These are phyloP conservation scores for Drosophila equinoxialis DNA, from an alignment of 1,140 invertebrate species.

Conservation along the genomic window DNA sequence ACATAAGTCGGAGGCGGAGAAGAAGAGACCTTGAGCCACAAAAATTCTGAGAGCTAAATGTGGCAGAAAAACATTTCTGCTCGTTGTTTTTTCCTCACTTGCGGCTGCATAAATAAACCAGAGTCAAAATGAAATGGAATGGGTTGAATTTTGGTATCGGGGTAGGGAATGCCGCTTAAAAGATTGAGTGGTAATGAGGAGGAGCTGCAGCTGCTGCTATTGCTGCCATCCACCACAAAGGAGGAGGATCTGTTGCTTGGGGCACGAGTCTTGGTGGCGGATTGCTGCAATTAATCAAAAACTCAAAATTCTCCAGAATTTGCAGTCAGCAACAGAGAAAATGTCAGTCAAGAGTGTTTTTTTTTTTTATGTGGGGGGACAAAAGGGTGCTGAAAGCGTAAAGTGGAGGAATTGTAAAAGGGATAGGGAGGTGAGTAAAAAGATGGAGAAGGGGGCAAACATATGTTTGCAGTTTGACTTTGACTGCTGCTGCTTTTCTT, in stretches of 20 bases:
- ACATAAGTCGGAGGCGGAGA: not conserved
- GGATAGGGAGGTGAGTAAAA: conserved; percentile 21
- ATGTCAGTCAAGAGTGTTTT: conserved; percentile 28
- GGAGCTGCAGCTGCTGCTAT: not conserved
- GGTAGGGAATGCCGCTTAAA: conserved; percentile 31
- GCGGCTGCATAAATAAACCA: conserved; percentile 48
- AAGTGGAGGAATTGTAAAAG: not conserved
- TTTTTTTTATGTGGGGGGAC: not conserved
- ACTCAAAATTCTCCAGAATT: conserved; percentile 58
- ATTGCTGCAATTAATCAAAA: conserved; percentile 62
- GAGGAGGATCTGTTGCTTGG: conserved; percentile 1
- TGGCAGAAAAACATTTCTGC: conserved; percentile 48
- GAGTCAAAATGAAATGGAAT: not conserved
- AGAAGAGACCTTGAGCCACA: conserved; percentile 63
- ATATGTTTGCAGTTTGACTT: conserved; percentile 57
- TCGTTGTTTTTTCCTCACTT: not conserved
- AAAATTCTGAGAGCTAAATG: conserved; percentile 55
- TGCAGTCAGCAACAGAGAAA: conserved; percentile 40
- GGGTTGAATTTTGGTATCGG: not conserved
- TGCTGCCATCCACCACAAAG: not conserved
- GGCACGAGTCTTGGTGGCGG: conserved; percentile 45
- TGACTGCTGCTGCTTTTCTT: conserved; percentile 43
- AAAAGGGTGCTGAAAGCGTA: not conserved
- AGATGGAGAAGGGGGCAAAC: conserved; percentile 17
- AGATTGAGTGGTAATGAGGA: conserved; percentile 61